Evolutionary conservation across 2,888 invertebrate species (phyloP), one percentile per base, ranked within the genome.

Genomic region (Lucinisca nassula): DNA sequence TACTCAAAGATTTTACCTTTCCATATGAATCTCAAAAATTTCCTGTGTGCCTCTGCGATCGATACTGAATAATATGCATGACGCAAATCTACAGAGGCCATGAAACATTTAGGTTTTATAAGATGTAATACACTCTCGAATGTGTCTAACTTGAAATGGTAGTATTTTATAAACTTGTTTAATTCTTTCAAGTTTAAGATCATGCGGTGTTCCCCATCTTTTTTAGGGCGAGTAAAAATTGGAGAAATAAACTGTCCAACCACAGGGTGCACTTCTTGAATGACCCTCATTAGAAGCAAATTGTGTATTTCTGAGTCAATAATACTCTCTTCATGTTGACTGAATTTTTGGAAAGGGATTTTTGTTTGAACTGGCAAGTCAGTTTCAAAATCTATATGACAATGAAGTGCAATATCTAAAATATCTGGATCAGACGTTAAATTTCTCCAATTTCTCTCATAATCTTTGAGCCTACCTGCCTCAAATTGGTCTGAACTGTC

Each of bases 161-260:
- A 40, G 21, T 73, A 35, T 38, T 73, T 37, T 40, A 73, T 40
- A 37, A 37, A 73, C 38, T 73, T 17, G 21, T 73, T 73, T 70
- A 89, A 40, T 10, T 87, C 35, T 70, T 70, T 70, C 21, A 70
- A 70, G 27, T 70, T 70, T 30, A 73, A 27, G 3, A 73, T 73
- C 73, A 73, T 73, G 40, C 38, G 73, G 73, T 37, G 24, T 37
- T 73, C 73, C 3, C 73, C 73, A 73, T 73, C 40, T 21, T 73
- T 73, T 73, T 73, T 73, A n/a, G 73, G 73, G 30, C 40, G 73
- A 40, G 73, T 38, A 27, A 73, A 73, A 73, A 73, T 73, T 73
- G 73, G 38, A 73, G 73, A 73, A 73, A 73, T 73, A 73, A 73
- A 73, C 38, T 73, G 73, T 8, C 38, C 73, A 27, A 38, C 24